Base-by-base conservation (phyloP, 2,113 vertebrate species). In the Calonectris borealis region DNA sequence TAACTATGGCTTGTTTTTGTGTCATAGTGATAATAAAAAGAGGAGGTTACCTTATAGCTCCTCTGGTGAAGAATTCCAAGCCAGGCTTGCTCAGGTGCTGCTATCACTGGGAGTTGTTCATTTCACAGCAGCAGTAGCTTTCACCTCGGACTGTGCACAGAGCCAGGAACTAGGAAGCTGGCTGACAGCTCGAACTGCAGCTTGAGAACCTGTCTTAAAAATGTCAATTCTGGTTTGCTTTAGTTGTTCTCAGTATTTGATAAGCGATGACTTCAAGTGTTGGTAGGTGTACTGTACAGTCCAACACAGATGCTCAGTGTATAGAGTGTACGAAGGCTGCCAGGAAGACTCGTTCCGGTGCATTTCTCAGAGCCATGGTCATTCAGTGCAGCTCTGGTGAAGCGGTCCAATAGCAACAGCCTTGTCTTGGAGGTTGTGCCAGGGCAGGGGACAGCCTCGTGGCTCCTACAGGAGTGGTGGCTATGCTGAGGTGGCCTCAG, bases 301-400 rank as follows among this genome's bases (percentile, higher is more conserved):
- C 70, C 31, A 61, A 10, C 32, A 66, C 52, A 24, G 52, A 6
- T 15, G 25, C n/a, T 62, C 3, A 13, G 11, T 21, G 12, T 14
- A 4, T 5, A 49, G 32, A 8, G 7, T 75, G 3, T 46, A 32
- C 6, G 12, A 2, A 52, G 44, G 29, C 52, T 85, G 34, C 26
- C 22, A 58, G 46, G 36, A 58, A n/a, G n/a, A 62, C 14, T 73
- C 0, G 0, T 36, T 42, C 6, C 38, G 46, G 44, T 84, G 73
- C 4, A 2, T 86, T 78, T 92, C 38, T 73, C 8, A 12, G 60
- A 72, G 22, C 16, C 22, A 32, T n/a, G 6, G 49, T 83, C 27
- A 38, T 52, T 42, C 34, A 14, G 40, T 27, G 40, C 34, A 62
- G 55, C 22, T 81, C 16, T 11, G n/a, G 70, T 65, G 58, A 72